Evolutionary conservation across 2,888 invertebrate genomes (phyloP), one percentile per base, ranked within the genome.

Genomic region (Macrosoma leucophasiata): DNA sequence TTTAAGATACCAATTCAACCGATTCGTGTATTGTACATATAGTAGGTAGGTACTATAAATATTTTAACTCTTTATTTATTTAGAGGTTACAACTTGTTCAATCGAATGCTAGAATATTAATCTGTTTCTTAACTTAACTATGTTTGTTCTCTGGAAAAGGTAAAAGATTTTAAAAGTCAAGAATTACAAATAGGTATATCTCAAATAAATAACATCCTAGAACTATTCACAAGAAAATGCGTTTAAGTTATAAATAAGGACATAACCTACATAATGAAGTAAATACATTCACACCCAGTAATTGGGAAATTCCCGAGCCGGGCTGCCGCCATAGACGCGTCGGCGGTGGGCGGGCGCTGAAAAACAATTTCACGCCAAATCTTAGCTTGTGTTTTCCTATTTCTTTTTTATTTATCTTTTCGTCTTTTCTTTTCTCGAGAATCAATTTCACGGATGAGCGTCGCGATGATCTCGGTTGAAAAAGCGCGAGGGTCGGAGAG

Each of bases 291-390:
- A 69, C 75, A 77, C 66, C 58, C 69, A 62, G 81, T 84, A 84
- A 84, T 82, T 82, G 81, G 71, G 70, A 84, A 84, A 84, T 84
- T 81, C 82, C 70, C 74, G 70, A 65, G 67, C 59, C 63, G 72
- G 68, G 70, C 62, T 61, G 55, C 59, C 62, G 62, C 55, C 60
- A 53, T 55, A 55, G 57, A 58, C 62, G 58, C 65, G 62, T 50
- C 69, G 63, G 53, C 56, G 64, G 63, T 61, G 67, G 68, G 70
- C 62, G 75, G 74, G 69, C 60, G 77, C 70, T 76, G 74, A 81
- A 84, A 82, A 81, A 84, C 84, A 84, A 84, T 84, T 84, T 84
- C 82, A 84, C 84, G 84, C 84, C 84, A 84, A 84, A 84, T 84
- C 84, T 84, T 82, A 81, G 78, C 79, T 77, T 77, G 81, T 84